Base-by-base conservation (phyloP, 1,140 invertebrate species). In the Lepidostoma basale region DNA sequence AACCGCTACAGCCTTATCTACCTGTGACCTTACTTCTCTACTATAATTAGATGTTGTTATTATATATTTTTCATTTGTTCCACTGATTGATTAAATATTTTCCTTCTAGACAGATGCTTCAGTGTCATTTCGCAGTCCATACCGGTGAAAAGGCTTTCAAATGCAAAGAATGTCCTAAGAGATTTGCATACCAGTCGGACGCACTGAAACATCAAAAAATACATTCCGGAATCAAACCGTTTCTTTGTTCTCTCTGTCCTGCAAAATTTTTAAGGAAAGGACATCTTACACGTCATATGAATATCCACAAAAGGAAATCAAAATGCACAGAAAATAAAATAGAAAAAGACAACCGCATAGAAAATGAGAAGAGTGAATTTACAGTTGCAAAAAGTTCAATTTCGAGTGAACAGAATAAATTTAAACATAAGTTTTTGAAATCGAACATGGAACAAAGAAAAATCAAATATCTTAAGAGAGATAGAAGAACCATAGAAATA, bases 131-230 rank as follows among this genome's bases (percentile, higher is more conserved):
- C 3, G 22, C 14, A 6, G 23, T 62, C 14, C 59, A 62, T 20
- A 26, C 39, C 8, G 40, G 40, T 9, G 39, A 45, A 28, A 42
- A 45, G 16, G n/a, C 59, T 1, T 62, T 16, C 39, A 62, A 28
- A 30, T 62, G 59, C 40, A 45, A 44, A 3, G 22, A 25, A 14
- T 62, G 59, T 30, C 22, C 20, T 12, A 62, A 62, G 40, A n/a
- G n/a, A 28, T 62, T 62, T 25, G n/a, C 39, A 3, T 16, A 26
- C 40, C 23, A 26, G 39, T 20, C 28, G 3, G 39, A 62, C 25
- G 59, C 33, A 12, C 25, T 44, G 9, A 62, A 62, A 28, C 59
- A 62, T 45, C 4, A 44, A 23, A 42, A 44, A 25, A 62, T 62
- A 12, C 59, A 62, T 23, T 39, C 39, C 3, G 59, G 59, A 4